Evolutionary conservation across 2,888 invertebrate genomes (phyloP).

Genomic region (Sphaeridia pumilis): DNA sequence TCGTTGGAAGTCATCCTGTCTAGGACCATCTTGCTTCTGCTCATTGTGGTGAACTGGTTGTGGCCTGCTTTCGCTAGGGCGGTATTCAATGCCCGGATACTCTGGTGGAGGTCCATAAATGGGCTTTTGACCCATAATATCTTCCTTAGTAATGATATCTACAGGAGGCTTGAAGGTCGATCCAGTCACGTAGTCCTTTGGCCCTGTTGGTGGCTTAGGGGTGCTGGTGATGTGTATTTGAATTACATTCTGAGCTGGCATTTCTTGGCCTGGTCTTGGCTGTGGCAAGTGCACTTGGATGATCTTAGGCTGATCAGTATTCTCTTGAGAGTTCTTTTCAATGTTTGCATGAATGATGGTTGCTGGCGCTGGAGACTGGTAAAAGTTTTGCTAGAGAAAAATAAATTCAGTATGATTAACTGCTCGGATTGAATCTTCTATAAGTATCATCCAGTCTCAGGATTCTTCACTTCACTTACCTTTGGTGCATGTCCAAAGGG

Average conservation of each 20-base stretch:
- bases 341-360: conserved; percentile 11
- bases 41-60: neutral
- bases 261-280: neutral
- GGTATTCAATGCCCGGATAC: conserved; percentile 30
- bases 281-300: conserved; percentile 11
- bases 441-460: neutral
- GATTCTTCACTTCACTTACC: neutral
- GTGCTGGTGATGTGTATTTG: conserved; percentile 17
- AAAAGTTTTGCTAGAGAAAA: neutral
- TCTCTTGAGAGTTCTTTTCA: conserved; percentile 1
- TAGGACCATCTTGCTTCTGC: conserved; percentile 2
- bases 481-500: neutral
- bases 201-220: conserved; percentile 6
- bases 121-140: conserved; percentile 1
- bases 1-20: neutral
- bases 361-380: neutral
- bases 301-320: conserved; percentile 8
- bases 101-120: conserved; percentile 19
- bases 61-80: conserved; percentile 15
- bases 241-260: conserved; percentile 10
- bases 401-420: neutral
- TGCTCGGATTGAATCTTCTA: neutral
- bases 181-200: conserved; percentile 13
- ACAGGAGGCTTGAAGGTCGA: conserved; percentile 16
- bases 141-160: conserved; percentile 9